A percentile compares a stretch with the other conserved stretches of the same genome.
Evolutionary conservation across 2,113 vertebrate species (phyloP).

Genomic region (Odocoileus virginianus): DNA sequence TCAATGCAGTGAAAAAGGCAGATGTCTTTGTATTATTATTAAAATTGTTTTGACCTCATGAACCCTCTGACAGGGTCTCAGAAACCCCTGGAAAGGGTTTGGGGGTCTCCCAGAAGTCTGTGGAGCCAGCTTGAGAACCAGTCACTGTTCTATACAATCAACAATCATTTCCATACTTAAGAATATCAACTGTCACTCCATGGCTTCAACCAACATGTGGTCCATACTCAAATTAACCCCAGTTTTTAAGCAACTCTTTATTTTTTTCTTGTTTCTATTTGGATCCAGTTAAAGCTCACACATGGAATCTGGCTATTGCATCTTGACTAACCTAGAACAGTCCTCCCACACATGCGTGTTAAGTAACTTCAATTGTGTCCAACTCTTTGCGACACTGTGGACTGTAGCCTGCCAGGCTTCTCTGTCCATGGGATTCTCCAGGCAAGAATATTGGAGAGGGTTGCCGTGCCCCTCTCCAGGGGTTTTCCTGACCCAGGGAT

Average conservation of each 20-base stretch:
- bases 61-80: background rate
- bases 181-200: background rate
- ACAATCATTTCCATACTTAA: background rate
- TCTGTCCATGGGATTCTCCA: background rate
- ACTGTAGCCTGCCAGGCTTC: background rate
- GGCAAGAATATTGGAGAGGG: background rate
- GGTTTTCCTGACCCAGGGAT: background rate
- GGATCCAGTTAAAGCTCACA: background rate
- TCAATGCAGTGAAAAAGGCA: background rate
- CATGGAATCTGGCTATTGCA: background rate
- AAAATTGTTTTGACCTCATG: background rate
- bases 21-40: background rate
- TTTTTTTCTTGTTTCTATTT: background rate
- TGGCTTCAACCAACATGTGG: background rate
- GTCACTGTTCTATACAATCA: background rate
- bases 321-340: background rate
- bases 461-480: background rate
- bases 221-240: background rate
- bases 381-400: background rate
- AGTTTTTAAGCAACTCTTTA: background rate
- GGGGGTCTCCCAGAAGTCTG: background rate
- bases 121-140: background rate
- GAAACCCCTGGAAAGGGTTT: background rate
- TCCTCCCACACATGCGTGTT: background rate
- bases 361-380: background rate